Evolutionary conservation across 2,113 vertebrate species (phyloP), one percentile per base, ranked within the genome.

Genomic region (Garra rufa): DNA sequence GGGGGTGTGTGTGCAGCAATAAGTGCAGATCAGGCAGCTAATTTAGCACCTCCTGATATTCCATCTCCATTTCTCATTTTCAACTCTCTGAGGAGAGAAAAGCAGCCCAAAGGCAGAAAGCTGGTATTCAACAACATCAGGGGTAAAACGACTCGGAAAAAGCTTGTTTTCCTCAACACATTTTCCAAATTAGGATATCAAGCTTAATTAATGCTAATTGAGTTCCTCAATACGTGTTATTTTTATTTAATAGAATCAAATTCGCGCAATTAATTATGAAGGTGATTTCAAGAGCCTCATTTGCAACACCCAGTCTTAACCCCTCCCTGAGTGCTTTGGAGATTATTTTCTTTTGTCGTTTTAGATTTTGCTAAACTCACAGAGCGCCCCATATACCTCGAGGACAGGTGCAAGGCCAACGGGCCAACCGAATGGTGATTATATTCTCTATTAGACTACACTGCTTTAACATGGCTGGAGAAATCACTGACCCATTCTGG

Each of bases 201-300:
- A 97, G 97, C 98, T 99, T 99, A 99, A 99, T 99, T 99, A 99
- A 99, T 97, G 97, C 97, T 99, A 99, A 99, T 99, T 96, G 97
- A 98, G 96, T 98, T 99, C 97, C 97, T 97, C 97, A 98, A 97
- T 97, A 97, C 97, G 97, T 97, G 97, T 98, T 99, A 98, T 98
- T 99, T 99, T 99, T 98, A 99, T 98, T 99, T 99, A 99, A 99
- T 99, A 98, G 97, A 98, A 99, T 98, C 97, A 99, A 99, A 99
- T 99, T 97, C 97, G 96, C 95, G 96, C 98, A 99, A 99, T 99
- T 99, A 99, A 99, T 99, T 99, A 99, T 95, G 95, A 96, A 95
- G 95, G 94, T 95, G 96, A 96, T 97, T 98, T 99, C 96, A 96
- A 97, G 96, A 96, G 96, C 95, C 96, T 97, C 96, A 95, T 98